These are phyloP conservation scores for Isotomurus palustris DNA, from an alignment of 2,888 invertebrate species.

Conservation along the genomic window DNA sequence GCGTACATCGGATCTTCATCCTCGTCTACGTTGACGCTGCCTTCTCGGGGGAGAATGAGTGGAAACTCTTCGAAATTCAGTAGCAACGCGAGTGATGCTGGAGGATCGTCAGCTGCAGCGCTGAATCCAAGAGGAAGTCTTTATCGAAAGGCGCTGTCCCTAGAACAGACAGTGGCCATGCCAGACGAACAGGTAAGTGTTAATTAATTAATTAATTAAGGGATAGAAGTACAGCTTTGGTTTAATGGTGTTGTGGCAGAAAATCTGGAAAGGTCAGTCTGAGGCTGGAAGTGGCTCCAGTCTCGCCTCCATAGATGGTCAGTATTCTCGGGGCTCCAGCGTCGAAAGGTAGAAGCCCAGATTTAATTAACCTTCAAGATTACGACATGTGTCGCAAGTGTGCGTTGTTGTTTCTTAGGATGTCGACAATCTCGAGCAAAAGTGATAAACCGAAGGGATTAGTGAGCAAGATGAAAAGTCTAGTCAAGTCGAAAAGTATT, in stretches of 20 bases:
- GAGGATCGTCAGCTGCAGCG: conserved; percentile 42
- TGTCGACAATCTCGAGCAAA: conserved; percentile 79
- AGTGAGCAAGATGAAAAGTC: conserved; percentile 72
- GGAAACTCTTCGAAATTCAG: conserved; percentile 23
- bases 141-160: conserved; percentile 65
- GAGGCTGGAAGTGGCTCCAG: conserved; percentile 71
- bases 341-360: conserved; percentile 61
- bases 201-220: conserved; percentile 4
- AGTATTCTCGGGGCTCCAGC: conserved; percentile 64
- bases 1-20: conserved; percentile 28
- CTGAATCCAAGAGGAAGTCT: conserved; percentile 51
- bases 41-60: conserved; percentile 27
- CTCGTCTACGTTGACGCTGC: conserved; percentile 41
- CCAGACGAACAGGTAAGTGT: conserved; percentile 49
- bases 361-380: background rate
- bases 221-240: conserved; percentile 2
- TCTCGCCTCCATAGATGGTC: conserved; percentile 68
- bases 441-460: conserved; percentile 80
- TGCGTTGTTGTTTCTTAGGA: conserved; percentile 56
- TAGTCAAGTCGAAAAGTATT: conserved; percentile 78
- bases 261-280: conserved; percentile 77
- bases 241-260: conserved; percentile 51
- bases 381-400: no score
- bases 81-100: conserved; percentile 47
- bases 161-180: conserved; percentile 62